These are phyloP conservation scores for Lanius ludovicianus DNA, from an alignment of 2,113 vertebrate genomes.

Conservation along the genomic window DNA sequence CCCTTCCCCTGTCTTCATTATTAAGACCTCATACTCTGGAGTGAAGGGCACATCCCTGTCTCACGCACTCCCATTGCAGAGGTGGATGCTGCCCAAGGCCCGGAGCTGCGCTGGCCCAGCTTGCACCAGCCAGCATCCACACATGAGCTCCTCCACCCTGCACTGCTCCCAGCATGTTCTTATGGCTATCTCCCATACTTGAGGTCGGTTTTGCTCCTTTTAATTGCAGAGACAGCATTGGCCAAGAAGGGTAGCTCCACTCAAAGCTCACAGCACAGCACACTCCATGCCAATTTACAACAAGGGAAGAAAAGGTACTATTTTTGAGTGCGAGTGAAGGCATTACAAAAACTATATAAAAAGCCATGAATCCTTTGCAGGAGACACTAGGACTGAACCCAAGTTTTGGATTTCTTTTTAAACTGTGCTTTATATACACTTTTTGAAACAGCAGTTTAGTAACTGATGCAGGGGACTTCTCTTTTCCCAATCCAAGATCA, in stretches of 20 bases:
- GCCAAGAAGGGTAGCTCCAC: not conserved
- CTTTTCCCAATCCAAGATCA: not conserved
- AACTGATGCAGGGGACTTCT: not conserved
- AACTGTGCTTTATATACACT: not conserved
- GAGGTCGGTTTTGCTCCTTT: not conserved
- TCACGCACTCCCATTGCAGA: not conserved
- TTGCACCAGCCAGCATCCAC: not conserved
- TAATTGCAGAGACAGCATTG: not conserved
- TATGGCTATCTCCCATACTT: not conserved
- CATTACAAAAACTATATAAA: not conserved
- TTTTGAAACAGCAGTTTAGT: not conserved
- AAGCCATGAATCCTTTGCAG: not conserved
- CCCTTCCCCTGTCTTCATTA: not conserved
- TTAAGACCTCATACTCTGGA: not conserved
- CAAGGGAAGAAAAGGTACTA: not conserved
- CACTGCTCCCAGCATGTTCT: not conserved
- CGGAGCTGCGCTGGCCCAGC: fast-evolving
- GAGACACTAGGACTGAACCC: not conserved
- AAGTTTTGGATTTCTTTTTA: not conserved
- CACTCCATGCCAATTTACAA: not conserved
- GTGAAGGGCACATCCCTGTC: not conserved
- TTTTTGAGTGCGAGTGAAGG: not conserved
- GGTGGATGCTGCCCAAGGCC: not conserved
- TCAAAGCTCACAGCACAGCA: not conserved
- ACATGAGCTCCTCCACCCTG: not conserved